Conservation (phyloP, 2,888 invertebrate genomes). For the Oxyteleia sp. region DNA sequence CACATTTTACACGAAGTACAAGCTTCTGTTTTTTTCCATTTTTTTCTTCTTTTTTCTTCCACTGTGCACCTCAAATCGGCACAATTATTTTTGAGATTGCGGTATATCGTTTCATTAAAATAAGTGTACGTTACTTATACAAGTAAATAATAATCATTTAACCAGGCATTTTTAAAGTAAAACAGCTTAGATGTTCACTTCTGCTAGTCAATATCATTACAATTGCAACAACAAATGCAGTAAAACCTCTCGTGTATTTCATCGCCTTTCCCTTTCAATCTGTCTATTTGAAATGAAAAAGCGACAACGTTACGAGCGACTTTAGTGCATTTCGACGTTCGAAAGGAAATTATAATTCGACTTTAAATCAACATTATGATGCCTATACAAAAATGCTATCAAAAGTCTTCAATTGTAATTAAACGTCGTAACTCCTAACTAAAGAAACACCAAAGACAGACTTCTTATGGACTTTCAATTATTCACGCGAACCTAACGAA, state of each 20-base stretch:
- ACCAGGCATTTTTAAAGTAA: slow-evolving; percentile 19
- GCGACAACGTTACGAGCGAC: background rate
- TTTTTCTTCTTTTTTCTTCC: slow-evolving; percentile 13
- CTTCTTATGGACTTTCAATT: background rate
- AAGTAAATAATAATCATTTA: slow-evolving; percentile 31
- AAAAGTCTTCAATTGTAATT: slow-evolving; percentile 16
- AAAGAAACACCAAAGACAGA: slow-evolving; percentile 2
- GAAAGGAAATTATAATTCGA: background rate
- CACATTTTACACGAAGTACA: slow-evolving; percentile 68
- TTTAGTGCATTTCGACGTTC: background rate
- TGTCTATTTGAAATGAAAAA: background rate
- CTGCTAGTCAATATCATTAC: slow-evolving; percentile 25
- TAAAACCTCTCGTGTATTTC: slow-evolving; percentile 21
- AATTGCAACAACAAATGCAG: slow-evolving; percentile 45
- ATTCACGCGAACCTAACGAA: background rate
- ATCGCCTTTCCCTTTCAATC: slow-evolving; percentile 4
- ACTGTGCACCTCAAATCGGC: slow-evolving; percentile 30
- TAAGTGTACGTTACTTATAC: slow-evolving; percentile 16
- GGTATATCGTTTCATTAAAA: slow-evolving; percentile 17
- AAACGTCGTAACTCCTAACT: slow-evolving; percentile 1
- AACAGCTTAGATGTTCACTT: slow-evolving; percentile 29
- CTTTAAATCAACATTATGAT: slow-evolving; percentile 3
- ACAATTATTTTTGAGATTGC: slow-evolving; percentile 14
- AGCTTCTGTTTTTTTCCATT: slow-evolving; percentile 63
- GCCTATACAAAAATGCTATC: slow-evolving; percentile 22